Evolutionary conservation across 2,113 vertebrate genomes (phyloP), one percentile per base, ranked within the genome.

Genomic region (Engystomops pustulosus): DNA sequence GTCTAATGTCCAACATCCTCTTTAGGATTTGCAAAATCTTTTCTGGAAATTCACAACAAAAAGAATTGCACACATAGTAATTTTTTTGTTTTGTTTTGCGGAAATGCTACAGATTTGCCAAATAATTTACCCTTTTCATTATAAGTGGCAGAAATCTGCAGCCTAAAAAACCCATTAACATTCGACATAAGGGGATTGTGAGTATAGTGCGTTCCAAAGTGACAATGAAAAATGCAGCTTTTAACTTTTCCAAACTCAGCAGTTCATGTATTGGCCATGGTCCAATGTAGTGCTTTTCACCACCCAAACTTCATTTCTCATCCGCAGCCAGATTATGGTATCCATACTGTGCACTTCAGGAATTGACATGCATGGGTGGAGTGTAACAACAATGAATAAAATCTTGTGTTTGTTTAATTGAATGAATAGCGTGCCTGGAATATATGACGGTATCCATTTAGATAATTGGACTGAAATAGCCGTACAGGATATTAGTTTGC

Each of bases 311-410:
- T 60, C 3, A 78, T 62, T 60, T 79, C 36, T 79, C 53, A 38
- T 60, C 53, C 36, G 27, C 55, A 23, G 76, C 2, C 34, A 62
- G 55, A 79, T 38, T 60, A 79, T 79, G 23, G 76, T 79, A 79
- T 79, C 47, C 51, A 79, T 79, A 62, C 76, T 36, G 58, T 41
- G 34, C 34, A 41, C 36, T 41, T 27, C n/a, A 44, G 32, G 9
- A 49, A 79, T 62, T 41, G n/a, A 14, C 53, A 79, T 62, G 55
- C 53, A 41, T 60, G 76, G 53, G 34, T 60, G 36, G 20, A 79
- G 11, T 60, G 44, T 30, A 41, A 47, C 38, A 79, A 67, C 9
- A 36, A 8, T 47, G 77, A 79, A 79, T 65, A 67, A 30, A 23
- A 27, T 14, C 65, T 27, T 32, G 15, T 45, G 23, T 79, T 65